A percentile compares a stretch with the other conserved stretches of the same genome.
phyloP scores from a whole-genome alignment of 2,888 invertebrate genomes.

The Rhagophthalmus giganteus region DNA sequence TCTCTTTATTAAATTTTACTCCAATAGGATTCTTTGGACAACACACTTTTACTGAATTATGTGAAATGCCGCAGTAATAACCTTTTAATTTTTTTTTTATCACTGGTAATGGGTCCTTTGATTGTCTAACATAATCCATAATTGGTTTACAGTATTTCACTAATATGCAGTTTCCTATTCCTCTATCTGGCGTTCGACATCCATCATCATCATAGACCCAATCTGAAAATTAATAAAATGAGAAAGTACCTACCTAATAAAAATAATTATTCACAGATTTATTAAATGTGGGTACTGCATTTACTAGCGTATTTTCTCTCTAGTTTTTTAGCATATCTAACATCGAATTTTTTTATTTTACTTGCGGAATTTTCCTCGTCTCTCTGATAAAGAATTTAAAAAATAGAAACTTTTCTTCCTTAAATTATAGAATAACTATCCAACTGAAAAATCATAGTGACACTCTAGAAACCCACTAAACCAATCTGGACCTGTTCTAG shows the following conservation, averaged over 20 bases:
- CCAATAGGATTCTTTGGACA: constrained; percentile 50
- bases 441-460: no score
- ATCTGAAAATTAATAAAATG: constrained; percentile 6
- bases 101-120: neutral
- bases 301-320: neutral
- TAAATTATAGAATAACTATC: no score
- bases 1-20: constrained; percentile 7
- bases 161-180: constrained; percentile 48
- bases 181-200: constrained; percentile 49
- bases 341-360: no score
- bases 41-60: constrained; percentile 55
- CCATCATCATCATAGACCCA: constrained; percentile 26
- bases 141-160: constrained; percentile 43
- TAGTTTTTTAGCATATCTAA: no score
- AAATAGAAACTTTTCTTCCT: no score
- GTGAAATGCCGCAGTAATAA: constrained; percentile 53
- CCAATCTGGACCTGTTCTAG: no score
- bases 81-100: constrained; percentile 1
- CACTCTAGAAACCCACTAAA: no score
- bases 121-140: constrained; percentile 26
- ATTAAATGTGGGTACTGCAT: neutral
- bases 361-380: no score
- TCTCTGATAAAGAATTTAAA: no score
- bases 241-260: no score
- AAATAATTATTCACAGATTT: no score